Percentiles rank a stretch among this genome's conserved stretches.
phyloP scores from a whole-genome alignment of 2,888 invertebrate species.

The Meloe dianella region DNA sequence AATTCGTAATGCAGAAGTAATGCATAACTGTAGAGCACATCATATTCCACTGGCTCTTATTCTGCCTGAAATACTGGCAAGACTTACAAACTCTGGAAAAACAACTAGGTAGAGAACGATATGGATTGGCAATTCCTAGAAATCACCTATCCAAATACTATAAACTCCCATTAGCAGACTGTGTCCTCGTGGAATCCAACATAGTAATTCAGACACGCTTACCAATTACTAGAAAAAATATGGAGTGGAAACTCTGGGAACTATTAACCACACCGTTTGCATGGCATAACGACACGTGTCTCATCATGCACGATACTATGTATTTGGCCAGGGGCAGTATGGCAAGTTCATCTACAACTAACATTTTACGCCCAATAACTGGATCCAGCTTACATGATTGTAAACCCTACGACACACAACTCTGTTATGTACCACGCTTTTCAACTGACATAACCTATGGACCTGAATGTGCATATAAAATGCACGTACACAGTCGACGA shows the following conservation, averaged over 20 bases:
- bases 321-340: neutral
- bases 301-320: conserved; percentile 20
- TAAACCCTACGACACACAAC: conserved; percentile 25
- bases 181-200: conserved; percentile 20
- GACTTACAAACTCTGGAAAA: conserved; percentile 19
- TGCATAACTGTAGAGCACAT: conserved; percentile 26
- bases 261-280: conserved; percentile 27
- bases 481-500: conserved; percentile 31
- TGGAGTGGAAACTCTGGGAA: conserved; percentile 28
- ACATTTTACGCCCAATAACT: conserved; percentile 6
- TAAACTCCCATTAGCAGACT: too few species aligned
- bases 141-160: too few species aligned
- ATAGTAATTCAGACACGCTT: conserved; percentile 24
- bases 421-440: conserved; percentile 34
- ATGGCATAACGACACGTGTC: conserved; percentile 35
- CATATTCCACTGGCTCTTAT: too few species aligned
- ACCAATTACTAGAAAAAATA: conserved; percentile 20
- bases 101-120: conserved; percentile 14
- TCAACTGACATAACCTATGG: conserved; percentile 26
- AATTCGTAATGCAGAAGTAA: conserved; percentile 16
- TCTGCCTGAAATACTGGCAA: conserved; percentile 18
- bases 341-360: neutral
- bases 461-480: conserved; percentile 28
- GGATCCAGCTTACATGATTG: conserved; percentile 27
- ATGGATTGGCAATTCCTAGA: conserved; percentile 29